These are phyloP conservation scores for Agrotis clavis DNA, from an alignment of 2,888 invertebrate genomes.

Conservation along the genomic window DNA sequence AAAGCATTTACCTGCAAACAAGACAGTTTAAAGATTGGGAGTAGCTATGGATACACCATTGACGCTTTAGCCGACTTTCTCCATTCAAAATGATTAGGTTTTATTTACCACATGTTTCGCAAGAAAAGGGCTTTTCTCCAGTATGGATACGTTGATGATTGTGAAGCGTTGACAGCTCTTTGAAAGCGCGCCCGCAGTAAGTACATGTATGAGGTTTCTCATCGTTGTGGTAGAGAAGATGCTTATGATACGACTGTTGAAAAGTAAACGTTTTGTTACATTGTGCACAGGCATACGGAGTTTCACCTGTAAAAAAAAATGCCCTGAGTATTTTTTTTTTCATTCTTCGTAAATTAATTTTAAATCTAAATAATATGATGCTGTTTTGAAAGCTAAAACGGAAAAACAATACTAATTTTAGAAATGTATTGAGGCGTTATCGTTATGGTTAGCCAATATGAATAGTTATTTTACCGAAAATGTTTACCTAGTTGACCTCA, in stretches of 20 bases:
- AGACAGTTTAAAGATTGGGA: no score
- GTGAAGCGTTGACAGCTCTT: slow-evolving; percentile 96
- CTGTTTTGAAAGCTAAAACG: slow-evolving; percentile 31
- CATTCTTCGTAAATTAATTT: background rate
- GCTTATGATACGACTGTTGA: slow-evolving; percentile 97
- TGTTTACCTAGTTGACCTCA: slow-evolving; percentile 11
- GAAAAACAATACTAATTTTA: slow-evolving; percentile 3
- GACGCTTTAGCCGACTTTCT: background rate
- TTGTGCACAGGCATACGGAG: slow-evolving; percentile 95
- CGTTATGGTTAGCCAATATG: slow-evolving; percentile 55
- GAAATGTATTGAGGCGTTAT: slow-evolving; percentile 31
- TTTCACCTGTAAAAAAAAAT: slow-evolving; percentile 93
- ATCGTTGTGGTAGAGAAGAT: slow-evolving; percentile 96
- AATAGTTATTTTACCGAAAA: slow-evolving; percentile 45
- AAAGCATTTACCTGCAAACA: slow-evolving; percentile 94
- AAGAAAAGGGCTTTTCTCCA: slow-evolving; percentile 96
- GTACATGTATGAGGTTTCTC: slow-evolving; percentile 95
- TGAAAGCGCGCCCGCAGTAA: slow-evolving; percentile 96
- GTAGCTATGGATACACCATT: background rate
- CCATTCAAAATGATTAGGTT: background rate
- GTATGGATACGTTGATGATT: slow-evolving; percentile 96
- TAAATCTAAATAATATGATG: background rate
- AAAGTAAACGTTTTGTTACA: slow-evolving; percentile 97
- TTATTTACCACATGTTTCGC: slow-evolving; percentile 95
- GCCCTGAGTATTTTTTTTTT: background rate